Base-by-base conservation (phyloP, 1,140 invertebrate species). In the Dreissena rostriformis region DNA sequence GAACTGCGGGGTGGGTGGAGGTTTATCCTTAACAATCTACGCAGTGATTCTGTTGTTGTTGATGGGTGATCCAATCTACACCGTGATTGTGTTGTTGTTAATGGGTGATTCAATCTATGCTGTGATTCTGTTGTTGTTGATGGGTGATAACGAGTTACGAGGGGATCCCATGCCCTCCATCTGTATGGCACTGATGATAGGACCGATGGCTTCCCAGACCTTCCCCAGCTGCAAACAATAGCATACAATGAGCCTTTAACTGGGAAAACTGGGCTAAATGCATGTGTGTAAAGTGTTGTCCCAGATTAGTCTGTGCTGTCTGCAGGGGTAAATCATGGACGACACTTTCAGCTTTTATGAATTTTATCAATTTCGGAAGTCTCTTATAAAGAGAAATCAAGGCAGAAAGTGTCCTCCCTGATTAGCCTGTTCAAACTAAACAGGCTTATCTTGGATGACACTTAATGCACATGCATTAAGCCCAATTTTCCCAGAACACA, bases 191-290 rank as follows among this genome's bases (percentile, higher is more conserved):
- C 89, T 86, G 24, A 89, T 84, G 2, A 91, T 90, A 22, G 88
- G 90, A 73, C 75, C 76, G 39, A 91, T 85, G 26, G 86, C 84
- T 71, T 82, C 76, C 90, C 90, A 91, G 8, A 89, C 89, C 78
- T 85, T 86, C 55, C 86, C 86, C 63, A 91, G 75, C 90, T 91
- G 85, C n/a, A 75, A 87, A 88, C n/a, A 75, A 73, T 70, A 81
- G 7, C 63, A 67, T 26, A 67, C 29, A 52, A 29, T 28, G 51
- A 63, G 26, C 65, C n/a, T 10, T 15, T 51, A 0, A 53, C 49
- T 52, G 10, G 51, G 11, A 19, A 12, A 51, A 14, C 39, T 6
- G 29, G 8, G 19, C 28, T 39, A 67, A n/a, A 49, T 29, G n/a
- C 15, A 12, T 53, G 28, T n/a, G n/a, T n/a, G n/a, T n/a, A n/a